phyloP scores from a whole-genome alignment of 2,797 vertebrate genomes.

The Spinus pinus region DNA sequence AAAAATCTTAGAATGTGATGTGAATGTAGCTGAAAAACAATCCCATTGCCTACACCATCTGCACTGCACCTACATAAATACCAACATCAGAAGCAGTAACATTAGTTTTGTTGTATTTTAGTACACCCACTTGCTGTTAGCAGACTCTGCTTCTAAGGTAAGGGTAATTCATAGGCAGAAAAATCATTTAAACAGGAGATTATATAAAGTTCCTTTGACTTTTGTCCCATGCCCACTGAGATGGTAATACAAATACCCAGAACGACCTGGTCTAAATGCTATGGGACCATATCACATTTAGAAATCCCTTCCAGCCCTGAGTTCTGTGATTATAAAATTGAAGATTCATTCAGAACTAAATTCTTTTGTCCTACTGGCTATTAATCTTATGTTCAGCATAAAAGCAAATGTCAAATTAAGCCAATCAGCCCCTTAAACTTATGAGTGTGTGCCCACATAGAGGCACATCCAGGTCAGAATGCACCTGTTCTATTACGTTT shows the following conservation, averaged over 20 bases:
- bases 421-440: background rate
- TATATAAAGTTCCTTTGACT: background rate
- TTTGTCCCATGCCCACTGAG: background rate
- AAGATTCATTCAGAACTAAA: background rate
- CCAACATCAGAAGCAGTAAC: background rate
- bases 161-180: background rate
- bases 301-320: background rate
- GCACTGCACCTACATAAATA: background rate
- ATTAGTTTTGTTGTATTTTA: background rate
- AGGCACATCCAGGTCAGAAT: background rate
- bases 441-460: background rate
- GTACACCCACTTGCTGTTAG: background rate
- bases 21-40: background rate
- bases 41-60: background rate
- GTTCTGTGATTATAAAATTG: background rate
- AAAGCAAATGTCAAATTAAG: background rate
- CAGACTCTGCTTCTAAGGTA: background rate
- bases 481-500: background rate
- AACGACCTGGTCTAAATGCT: background rate
- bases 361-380: background rate
- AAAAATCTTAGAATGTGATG: background rate
- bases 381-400: background rate
- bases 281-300: background rate
- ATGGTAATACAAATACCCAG: rapidly evolving
- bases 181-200: background rate